Percentiles rank a stretch among this genome's conserved stretches.
Evolutionary conservation across 2,888 invertebrate species (phyloP).

Genomic region (Tuberolachnus salignus): DNA sequence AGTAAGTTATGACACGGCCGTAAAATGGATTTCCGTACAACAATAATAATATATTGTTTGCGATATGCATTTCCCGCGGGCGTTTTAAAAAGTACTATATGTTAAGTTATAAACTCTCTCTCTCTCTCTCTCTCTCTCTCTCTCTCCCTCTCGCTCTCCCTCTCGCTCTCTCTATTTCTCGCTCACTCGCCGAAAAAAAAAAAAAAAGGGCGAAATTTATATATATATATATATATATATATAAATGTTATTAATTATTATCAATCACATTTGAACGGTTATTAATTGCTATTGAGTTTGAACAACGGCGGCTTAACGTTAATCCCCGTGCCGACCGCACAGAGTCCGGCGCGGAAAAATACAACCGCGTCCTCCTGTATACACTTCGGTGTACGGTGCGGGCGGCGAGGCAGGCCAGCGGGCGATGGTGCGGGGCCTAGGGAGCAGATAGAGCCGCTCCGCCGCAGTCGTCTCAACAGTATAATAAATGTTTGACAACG

Average conservation of each 20-base stretch:
- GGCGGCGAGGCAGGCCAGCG: too few species aligned
- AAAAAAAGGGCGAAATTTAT: neutral
- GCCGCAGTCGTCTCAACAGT: slow-evolving; percentile 6
- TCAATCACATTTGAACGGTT: slow-evolving; percentile 39
- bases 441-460: too few species aligned
- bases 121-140: slow-evolving; percentile 7
- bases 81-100: slow-evolving; percentile 35
- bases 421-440: too few species aligned
- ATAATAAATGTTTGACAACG: slow-evolving; percentile 44
- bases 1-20: slow-evolving; percentile 20
- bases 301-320: slow-evolving; percentile 13
- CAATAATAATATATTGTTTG: slow-evolving; percentile 25
- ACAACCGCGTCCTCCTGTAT: neutral
- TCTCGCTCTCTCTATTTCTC: neutral
- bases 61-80: neutral
- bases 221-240: neutral
- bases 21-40: slow-evolving; percentile 18
- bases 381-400: neutral
- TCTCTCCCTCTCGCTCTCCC: neutral
- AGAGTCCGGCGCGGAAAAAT: slow-evolving; percentile 5
- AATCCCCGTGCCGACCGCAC: slow-evolving; percentile 2
- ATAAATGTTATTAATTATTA: slow-evolving; percentile 33
- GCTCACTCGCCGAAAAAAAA: neutral
- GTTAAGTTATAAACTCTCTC: slow-evolving; percentile 20
- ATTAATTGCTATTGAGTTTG: slow-evolving; percentile 41